Evolutionary conservation across 2,888 invertebrate genomes (phyloP).

Genomic region (Alsophila aescularia): DNA sequence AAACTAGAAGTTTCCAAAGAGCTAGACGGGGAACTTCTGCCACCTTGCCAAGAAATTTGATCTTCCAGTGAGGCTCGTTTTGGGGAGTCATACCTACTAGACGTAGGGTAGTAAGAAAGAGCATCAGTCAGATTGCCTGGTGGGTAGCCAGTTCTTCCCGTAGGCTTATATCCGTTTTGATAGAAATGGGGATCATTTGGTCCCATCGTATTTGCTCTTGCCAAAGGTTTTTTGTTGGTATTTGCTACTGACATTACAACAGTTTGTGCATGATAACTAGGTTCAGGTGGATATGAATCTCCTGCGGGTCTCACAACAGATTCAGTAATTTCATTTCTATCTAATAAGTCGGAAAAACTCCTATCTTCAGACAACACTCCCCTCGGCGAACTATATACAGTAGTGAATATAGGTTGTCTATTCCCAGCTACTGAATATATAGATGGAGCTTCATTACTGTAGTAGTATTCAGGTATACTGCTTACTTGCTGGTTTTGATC

Average conservation of each 20-base stretch:
- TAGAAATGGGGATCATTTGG: conserved; percentile 80
- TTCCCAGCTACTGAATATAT: conserved; percentile 91
- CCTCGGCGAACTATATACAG: conserved; percentile 88
- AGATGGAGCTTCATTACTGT: conserved; percentile 84
- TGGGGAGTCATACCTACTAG: conserved; percentile 84
- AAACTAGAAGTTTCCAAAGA: conserved; percentile 84
- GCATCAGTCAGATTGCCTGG: conserved; percentile 91
- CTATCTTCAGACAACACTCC: conserved; percentile 86
- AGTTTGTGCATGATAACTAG: conserved; percentile 84
- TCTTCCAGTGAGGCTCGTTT: conserved; percentile 85
- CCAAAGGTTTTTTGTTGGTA: conserved; percentile 76
- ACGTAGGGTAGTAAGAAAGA: conserved; percentile 92
- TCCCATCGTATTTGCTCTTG: conserved; percentile 84
- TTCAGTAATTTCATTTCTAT: conserved; percentile 83
- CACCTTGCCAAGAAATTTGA: conserved; percentile 85
- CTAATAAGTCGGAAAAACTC: conserved; percentile 88
- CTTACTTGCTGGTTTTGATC: conserved; percentile 61
- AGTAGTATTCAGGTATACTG: conserved; percentile 74
- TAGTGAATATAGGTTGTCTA: conserved; percentile 88
- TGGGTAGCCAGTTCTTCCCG: conserved; percentile 88
- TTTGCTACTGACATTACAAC: conserved; percentile 75
- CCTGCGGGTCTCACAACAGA: conserved; percentile 59
- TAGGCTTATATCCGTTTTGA: conserved; percentile 87
- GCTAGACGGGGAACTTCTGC: conserved; percentile 86
- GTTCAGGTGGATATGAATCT: conserved; percentile 82